Evolutionary conservation across 2,113 vertebrate species (phyloP), one percentile per base, ranked within the genome.

Genomic region (Mesitornis unicolor): DNA sequence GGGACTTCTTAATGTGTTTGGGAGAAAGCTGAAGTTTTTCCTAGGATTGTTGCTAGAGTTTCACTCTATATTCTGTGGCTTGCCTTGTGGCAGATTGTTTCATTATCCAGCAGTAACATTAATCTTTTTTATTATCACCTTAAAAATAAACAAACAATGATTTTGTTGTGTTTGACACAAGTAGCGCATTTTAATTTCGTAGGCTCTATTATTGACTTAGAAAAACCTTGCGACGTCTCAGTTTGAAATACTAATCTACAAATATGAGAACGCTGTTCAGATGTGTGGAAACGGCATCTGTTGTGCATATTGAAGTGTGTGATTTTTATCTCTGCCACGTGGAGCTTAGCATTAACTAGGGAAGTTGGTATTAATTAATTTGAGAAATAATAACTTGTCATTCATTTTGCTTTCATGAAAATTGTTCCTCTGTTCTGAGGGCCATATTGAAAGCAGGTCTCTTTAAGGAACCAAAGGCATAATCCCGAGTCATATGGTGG

Each of bases 121-220:
- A 98, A 98, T 98, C 98, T 98, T 97, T 98, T 98, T 98, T 98
- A 98, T 98, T 98, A 98, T 96, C 97, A 98, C 96, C 96, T 98
- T 97, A 97, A 98, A 98, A 98, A 98, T 97, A 98, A 98, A 98
- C 97, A 98, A 98, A 98, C 98, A 98, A 97, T 97, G 96, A 97
- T 98, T 98, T 98, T 97, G 97, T 96, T 97, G 96, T 96, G 96
- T 97, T 98, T 98, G 98, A 98, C 96, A 98, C 94, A 96, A 98
- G 96, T 84, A 97, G 94, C 92, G 96, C 97, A 98, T 98, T 98
- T 98, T 98, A 98, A 98, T 98, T 98, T 97, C 38, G 56, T 95
- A 89, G 92, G 93, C 95, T 97, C 97, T 94, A 90, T 97, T 97
- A 97, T 54, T 92, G 97, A 92, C 95, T 97, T 93, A 65, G 92